A percentile compares a stretch with the other conserved stretches of the same genome.
Conservation (phyloP, 2,797 vertebrate genomes). For the Microcaecilia unicolor region DNA sequence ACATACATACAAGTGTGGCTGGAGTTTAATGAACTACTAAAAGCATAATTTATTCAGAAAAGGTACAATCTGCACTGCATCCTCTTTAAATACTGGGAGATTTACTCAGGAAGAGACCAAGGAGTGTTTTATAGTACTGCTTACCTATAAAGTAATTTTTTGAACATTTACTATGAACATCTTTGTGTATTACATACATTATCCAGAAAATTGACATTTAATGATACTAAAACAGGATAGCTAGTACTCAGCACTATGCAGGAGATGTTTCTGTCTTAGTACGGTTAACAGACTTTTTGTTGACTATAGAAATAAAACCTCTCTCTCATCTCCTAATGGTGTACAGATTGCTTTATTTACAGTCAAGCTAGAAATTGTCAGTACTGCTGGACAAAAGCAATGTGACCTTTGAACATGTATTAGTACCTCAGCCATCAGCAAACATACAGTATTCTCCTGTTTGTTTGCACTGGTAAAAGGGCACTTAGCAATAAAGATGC, state of each 20-base stretch:
- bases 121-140: too few species aligned
- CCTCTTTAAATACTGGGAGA: too few species aligned
- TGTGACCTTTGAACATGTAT: conserved; percentile 49
- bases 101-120: too few species aligned
- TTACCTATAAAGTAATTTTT: too few species aligned
- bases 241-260: neutral
- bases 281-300: conserved; percentile 25
- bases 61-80: too few species aligned
- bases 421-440: conserved; percentile 4
- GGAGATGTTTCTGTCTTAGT: conserved; percentile 9
- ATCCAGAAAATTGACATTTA: too few species aligned
- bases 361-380: conserved; percentile 37
- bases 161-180: too few species aligned
- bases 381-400: conserved; percentile 53
- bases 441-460: neutral
- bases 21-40: too few species aligned
- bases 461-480: conserved; percentile 14
- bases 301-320: conserved; percentile 51
- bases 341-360: conserved; percentile 57
- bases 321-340: conserved; percentile 6
- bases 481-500: conserved; percentile 2
- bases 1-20: too few species aligned
- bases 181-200: too few species aligned
- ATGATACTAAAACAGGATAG: too few species aligned
- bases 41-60: too few species aligned